Evolutionary conservation across 1,140 invertebrate genomes (phyloP).

Genomic region (Trichomalopsis sarcophagae): DNA sequence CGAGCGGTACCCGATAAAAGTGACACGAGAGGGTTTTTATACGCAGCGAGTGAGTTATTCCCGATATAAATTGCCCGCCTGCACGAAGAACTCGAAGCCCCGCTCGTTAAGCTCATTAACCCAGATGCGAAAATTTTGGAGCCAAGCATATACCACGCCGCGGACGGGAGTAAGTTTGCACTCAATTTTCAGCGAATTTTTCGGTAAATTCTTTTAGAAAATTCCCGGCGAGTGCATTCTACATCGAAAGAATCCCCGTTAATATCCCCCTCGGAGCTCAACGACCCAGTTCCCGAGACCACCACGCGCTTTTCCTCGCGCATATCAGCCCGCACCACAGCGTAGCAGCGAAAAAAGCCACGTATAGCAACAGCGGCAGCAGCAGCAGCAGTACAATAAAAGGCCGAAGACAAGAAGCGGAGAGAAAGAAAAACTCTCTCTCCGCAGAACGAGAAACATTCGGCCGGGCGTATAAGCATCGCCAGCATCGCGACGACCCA

Average conservation of each 20-base stretch:
- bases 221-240: not conserved
- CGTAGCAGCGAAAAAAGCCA: too few species aligned
- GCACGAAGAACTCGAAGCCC: not conserved
- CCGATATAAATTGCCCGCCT: not conserved
- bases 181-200: not conserved
- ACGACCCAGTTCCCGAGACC: not conserved
- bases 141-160: not conserved
- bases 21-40: too few species aligned
- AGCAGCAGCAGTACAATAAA: too few species aligned
- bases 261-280: not conserved
- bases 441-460: too few species aligned
- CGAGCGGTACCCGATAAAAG: not conserved
- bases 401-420: too few species aligned
- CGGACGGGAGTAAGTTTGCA: not conserved
- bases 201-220: not conserved
- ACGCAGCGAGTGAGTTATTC: too few species aligned
- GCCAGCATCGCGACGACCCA: not conserved
- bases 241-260: not conserved
- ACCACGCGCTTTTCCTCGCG: not conserved
- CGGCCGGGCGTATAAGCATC: too few species aligned
- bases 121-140: not conserved
- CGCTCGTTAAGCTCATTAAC: not conserved
- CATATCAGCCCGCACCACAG: too few species aligned
- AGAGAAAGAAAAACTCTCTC: not conserved
- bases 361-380: too few species aligned